Conservation (phyloP, 2,797 vertebrate species). For the Phataginus tetradactyla region DNA sequence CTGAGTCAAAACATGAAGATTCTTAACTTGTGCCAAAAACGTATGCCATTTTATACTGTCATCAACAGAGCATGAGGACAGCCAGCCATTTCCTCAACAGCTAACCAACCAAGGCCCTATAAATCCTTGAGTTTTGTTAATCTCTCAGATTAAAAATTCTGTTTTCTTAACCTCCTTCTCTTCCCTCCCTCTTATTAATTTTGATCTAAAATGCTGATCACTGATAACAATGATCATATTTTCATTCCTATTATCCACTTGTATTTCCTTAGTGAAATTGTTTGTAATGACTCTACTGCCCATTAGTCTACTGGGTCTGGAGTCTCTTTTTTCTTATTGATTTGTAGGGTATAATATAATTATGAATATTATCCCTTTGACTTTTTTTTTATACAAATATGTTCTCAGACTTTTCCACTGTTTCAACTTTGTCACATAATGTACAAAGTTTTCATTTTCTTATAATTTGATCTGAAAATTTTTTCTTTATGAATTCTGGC, state of each 20-base stretch:
- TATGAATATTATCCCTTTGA: neutral
- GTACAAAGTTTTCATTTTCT: conserved; percentile 7
- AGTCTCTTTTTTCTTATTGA: neutral
- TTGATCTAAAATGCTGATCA: conserved; percentile 14
- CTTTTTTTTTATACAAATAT: conserved; percentile 9
- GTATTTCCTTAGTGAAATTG: neutral
- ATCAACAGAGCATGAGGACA: neutral
- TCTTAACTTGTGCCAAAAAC: neutral
- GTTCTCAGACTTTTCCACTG: neutral
- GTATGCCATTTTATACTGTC: neutral
- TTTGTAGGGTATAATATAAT: neutral
- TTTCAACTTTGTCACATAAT: neutral
- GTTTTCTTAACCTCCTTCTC: neutral
- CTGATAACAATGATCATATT: neutral
- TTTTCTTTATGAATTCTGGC: conserved; percentile 32
- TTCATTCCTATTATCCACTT: neutral
- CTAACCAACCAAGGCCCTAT: neutral
- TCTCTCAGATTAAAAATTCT: neutral
- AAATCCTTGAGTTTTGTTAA: neutral
- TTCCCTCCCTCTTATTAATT: neutral
- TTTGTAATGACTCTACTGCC: neutral
- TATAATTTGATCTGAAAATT: neutral
- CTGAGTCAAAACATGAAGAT: neutral
- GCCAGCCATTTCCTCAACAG: neutral
- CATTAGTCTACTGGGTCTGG: neutral